These are phyloP conservation scores for Stenotaenia linearis DNA, from an alignment of 2,888 invertebrate genomes.

Conservation along the genomic window DNA sequence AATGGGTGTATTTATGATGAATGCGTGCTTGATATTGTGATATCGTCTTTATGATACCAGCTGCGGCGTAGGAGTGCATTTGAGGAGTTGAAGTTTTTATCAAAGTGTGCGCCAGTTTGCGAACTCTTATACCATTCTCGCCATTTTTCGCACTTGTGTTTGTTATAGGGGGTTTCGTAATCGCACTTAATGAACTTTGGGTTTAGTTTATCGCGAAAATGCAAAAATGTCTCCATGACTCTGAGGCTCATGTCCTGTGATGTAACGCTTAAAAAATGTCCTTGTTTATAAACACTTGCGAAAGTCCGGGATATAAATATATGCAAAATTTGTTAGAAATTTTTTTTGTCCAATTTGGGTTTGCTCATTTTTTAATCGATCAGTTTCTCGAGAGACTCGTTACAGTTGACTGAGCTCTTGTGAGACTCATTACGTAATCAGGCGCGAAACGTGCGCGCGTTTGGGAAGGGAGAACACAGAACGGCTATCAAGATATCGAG, in stretches of 20 bases:
- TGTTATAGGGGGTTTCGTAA: not conserved
- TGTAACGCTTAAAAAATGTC: not conserved
- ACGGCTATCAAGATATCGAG: not conserved
- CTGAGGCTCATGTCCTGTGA: not conserved
- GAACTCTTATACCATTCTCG: not conserved
- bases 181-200: not conserved
- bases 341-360: not conserved
- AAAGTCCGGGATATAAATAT: no score
- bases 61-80: not conserved
- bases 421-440: conserved; percentile 13
- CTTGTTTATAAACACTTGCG: no score
- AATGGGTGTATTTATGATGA: not conserved
- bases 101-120: no score
- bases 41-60: not conserved
- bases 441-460: not conserved
- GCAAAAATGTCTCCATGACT: not conserved
- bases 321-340: no score
- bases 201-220: not conserved
- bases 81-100: not conserved
- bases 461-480: not conserved
- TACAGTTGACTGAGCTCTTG: not conserved
- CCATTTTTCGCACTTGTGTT: not conserved
- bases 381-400: not conserved
- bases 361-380: not conserved
- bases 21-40: not conserved